Base-by-base conservation (phyloP, 53 echinoderm and acorn worm species). In the Hippasteria phrygiana region DNA sequence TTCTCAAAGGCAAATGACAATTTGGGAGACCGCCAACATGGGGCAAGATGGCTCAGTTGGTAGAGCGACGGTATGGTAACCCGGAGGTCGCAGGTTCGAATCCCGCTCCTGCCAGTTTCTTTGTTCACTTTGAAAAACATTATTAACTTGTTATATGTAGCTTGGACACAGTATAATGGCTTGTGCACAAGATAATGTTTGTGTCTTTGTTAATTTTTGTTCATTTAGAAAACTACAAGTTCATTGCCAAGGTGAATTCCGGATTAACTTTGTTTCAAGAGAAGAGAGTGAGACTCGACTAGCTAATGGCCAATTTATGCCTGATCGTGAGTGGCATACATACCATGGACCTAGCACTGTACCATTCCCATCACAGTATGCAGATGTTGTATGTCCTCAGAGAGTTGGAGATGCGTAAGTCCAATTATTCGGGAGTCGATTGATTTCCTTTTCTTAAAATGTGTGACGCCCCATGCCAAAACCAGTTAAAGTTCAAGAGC, bases 301-400 rank as follows among this genome's bases (percentile, higher is more conserved):
- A 12, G 59, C 80, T 7, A 92, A 88, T 22, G 43, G 36, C 13
- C 27, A 73, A 20, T 88, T 66, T 64, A 59, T 79, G 29, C 53
- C 78, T 20, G 83, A 92, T 17, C 80, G 80, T 16, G 75, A 55
- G 22, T 92, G 88, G 88, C 62, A 82, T 17, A 88, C 63, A 14
- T 88, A 74, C 45, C 62, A 75, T 13, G 88, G 88, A 31, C 95
- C 91, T 20, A 43, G 48, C n/a, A 88, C 69, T 35, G 83, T 95
- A 18, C 65, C 76, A 22, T 95, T 95, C 71, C 65, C 83, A 48
- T 75, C 93, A 0, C 95, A 95, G 77, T 95, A 90, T 86, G 95
- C 95, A 36, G 95, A 95, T 74, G 86, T 95, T 12, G 39, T 90
- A 36, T 95, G 95, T 43, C 82, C 87, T 13, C 71, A 75, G 16